Base-by-base conservation (phyloP, 2,888 invertebrate species). In the Calameuta pallipes region DNA sequence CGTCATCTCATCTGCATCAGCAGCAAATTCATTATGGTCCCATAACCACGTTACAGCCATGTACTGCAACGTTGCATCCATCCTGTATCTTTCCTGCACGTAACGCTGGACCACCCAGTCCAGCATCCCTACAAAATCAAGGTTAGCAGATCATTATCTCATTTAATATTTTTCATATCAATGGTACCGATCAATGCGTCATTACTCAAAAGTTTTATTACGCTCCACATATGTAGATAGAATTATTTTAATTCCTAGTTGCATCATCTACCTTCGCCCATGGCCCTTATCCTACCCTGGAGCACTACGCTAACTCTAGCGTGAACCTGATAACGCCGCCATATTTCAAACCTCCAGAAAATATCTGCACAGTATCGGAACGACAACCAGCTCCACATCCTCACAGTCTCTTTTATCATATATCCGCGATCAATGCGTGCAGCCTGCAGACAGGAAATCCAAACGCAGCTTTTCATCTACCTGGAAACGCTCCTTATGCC, bases 11-110 rank as follows among this genome's bases (percentile, higher is more conserved):
- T 12, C 23, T 82, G 74, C 84, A 81, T 31, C 85, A 83, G 71
- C 88, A 87, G 73, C 88, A 87, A 82, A 84, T 89, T 78, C 80
- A 90, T 71, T 90, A 89, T 79, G 87, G 86, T 34, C 90, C 87
- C 13, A 85, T 89, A 75, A 82, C 88, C 73, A 83, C 88, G 6
- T 78, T 90, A 41, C 89, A 87, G 82, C 83, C 86, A 69, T 88
- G 83, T 79, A 81, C 84, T 75, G 85, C 87, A 76, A 85, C 78
- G 75, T 70, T 89, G 73, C 87, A 88, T 80, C 84, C 89, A 23
- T 82, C 86, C 69, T 87, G 87, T 76, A 78, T 89, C 81, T 89
- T 89, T 80, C 82, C 87, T 36, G 85, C 79, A 70, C 85, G 87
- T 81, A 86, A 81, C 78, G 37, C 84, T 76, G 83, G 79, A 68